A percentile compares a stretch with the other conserved stretches of the same genome.
Evolutionary conservation across 2,113 vertebrate species (phyloP).

Genomic region (Globicephala melas): DNA sequence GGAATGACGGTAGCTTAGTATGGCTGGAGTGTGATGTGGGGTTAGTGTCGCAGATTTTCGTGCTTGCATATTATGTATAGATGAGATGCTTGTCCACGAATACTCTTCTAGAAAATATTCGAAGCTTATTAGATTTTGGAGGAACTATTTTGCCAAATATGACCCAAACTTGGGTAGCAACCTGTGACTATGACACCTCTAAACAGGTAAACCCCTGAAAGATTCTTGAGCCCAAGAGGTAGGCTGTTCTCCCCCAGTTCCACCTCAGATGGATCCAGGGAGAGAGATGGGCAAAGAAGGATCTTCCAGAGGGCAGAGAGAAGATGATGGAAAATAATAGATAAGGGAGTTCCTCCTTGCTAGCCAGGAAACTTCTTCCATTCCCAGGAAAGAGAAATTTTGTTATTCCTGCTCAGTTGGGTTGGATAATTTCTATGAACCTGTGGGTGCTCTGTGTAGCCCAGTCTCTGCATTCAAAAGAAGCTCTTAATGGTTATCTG

Average conservation of each 20-base stretch:
- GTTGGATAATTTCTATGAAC: background rate
- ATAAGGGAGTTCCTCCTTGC: background rate
- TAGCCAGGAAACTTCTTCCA: background rate
- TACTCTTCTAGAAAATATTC: background rate
- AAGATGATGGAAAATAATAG: background rate
- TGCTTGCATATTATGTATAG: background rate
- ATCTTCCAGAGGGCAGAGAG: background rate
- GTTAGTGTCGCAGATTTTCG: background rate
- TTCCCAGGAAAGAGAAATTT: background rate
- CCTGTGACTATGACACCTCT: background rate
- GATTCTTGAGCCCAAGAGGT: background rate
- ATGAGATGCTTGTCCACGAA: background rate
- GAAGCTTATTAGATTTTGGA: background rate
- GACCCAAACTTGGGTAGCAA: background rate
- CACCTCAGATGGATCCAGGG: background rate
- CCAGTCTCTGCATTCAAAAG: background rate
- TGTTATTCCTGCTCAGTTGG: background rate
- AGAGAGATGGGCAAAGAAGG: background rate
- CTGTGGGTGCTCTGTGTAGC: background rate
- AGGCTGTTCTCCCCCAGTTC: background rate
- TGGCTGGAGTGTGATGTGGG: background rate
- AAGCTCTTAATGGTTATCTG: background rate
- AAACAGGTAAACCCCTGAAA: background rate
- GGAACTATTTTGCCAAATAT: background rate
- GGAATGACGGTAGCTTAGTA: background rate